A percentile compares a stretch with the other conserved stretches of the same genome.
These are phyloP conservation scores for Lanius ludovicianus DNA, from an alignment of 2,113 vertebrate species.

Conservation along the genomic window DNA sequence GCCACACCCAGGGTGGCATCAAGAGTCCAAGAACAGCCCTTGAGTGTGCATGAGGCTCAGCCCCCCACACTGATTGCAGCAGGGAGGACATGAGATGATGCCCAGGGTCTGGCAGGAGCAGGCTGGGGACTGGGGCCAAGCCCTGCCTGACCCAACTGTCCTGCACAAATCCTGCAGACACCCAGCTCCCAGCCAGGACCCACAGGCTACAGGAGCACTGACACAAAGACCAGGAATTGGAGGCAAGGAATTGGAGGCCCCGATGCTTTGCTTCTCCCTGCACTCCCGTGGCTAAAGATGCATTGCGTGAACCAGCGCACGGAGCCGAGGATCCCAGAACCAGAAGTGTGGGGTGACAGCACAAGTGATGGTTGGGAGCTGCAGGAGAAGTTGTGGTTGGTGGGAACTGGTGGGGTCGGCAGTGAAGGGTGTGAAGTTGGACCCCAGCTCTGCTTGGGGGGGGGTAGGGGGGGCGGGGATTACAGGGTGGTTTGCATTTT, in stretches of 20 bases:
- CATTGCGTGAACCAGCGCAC: fast-evolving
- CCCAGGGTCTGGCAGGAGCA: neutral
- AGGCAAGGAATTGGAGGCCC: neutral
- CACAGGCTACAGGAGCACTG: neutral
- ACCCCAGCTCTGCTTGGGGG: neutral
- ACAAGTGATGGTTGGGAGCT: neutral
- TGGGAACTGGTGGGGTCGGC: neutral
- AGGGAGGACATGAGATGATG: neutral
- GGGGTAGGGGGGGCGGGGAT: neutral
- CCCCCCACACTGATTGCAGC: neutral
- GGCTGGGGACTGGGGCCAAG: neutral
- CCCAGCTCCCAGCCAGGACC: neutral
- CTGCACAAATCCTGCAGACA: neutral
- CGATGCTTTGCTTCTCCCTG: neutral
- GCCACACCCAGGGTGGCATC: neutral
- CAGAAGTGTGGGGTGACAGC: too few relatives aligned
- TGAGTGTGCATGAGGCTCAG: fast-evolving
- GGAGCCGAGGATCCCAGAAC: neutral
- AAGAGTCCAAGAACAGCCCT: neutral
- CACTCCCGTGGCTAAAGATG: neutral
- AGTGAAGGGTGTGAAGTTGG: neutral
- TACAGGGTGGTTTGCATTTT: neutral
- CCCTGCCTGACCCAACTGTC: neutral
- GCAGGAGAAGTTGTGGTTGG: neutral
- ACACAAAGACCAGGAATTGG: neutral